Conservation (phyloP, 2,797 vertebrate genomes). For the Oreochromis grahami region DNA sequence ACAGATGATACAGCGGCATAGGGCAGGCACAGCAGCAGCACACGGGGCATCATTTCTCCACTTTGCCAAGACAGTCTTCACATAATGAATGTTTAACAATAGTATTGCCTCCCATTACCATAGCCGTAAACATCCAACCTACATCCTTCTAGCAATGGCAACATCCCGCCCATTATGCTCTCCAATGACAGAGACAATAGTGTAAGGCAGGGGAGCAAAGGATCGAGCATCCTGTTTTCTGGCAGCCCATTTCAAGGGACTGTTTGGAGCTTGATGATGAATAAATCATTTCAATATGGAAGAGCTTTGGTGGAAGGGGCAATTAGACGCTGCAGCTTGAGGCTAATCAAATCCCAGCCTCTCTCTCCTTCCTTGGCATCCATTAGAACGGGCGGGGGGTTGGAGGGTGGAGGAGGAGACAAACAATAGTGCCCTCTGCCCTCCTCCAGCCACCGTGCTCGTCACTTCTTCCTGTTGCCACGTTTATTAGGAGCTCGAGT, state of each 20-base stretch:
- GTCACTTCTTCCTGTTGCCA: not conserved
- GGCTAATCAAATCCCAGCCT: slow-evolving; percentile 72
- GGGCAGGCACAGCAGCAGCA: not conserved
- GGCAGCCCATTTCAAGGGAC: slow-evolving; percentile 56
- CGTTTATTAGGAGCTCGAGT: slow-evolving; percentile 28
- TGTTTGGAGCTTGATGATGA: slow-evolving; percentile 67
- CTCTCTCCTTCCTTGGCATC: slow-evolving; percentile 49
- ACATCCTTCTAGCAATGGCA: slow-evolving; percentile 45
- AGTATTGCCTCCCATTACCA: slow-evolving; percentile 44
- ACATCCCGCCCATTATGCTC: slow-evolving; percentile 57
- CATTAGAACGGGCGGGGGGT: slow-evolving; percentile 44
- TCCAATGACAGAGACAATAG: slow-evolving; percentile 55
- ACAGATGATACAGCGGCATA: slow-evolving; percentile 1
- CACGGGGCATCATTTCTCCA: not conserved
- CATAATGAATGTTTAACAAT: slow-evolving; percentile 37
- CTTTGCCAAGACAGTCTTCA: slow-evolving; percentile 4
- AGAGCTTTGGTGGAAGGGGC: slow-evolving; percentile 64
- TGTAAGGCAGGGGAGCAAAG: slow-evolving; percentile 31
- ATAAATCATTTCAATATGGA: slow-evolving; percentile 77
- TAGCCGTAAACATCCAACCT: slow-evolving; percentile 53
- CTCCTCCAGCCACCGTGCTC: slow-evolving; percentile 29
- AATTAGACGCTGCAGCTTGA: slow-evolving; percentile 72
- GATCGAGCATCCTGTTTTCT: slow-evolving; percentile 51
- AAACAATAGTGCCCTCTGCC: slow-evolving; percentile 57
- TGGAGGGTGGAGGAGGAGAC: slow-evolving; percentile 38